Evolutionary conservation across 2,888 invertebrate genomes (phyloP), one percentile per base, ranked within the genome.

Genomic region (Neoaliturus tenellus): DNA sequence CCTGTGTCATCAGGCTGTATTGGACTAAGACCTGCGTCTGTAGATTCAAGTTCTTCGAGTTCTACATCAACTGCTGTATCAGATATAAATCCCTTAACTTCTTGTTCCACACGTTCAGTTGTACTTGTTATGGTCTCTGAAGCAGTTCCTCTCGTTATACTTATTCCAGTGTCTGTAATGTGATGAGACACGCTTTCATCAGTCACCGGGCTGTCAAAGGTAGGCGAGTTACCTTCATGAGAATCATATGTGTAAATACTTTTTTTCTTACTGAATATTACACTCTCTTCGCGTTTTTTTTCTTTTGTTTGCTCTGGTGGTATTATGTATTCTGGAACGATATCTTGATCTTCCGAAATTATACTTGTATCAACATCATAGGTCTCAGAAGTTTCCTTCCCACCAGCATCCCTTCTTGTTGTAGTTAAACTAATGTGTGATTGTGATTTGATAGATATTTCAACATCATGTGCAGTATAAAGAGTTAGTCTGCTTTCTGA

Each of bases 11-110:
- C 92, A 14, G 91, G 91, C 89, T 92, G 92, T 67, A 93, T 92
- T 1, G 93, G 92, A 88, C 92, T 92, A 78, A 93, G 88, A 4
- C 92, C 93, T 35, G 92, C 92, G 88, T 93, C 92, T 0, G 92
- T 92, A 41, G 92, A 88, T 88, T 93, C 92, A 71, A 90, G 90
- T 89, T 92, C 92, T 89, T 92, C 92, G 33, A 89, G 86, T 58
- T 90, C 89, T 44, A 90, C 89, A 85, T 90, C 90, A 31, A 90
- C 89, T 1, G 90, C 90, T 23, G 90, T 91, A 85, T 92, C 92
- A 0, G 92, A 92, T 48, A 90, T 89, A 83, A 91, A 91, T 87
- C 90, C 90, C 28, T 90, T 88, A 35, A 85, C 86, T 23, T 85
- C 86, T n/a, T 39, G 82, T 10, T 78, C 78, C 14, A 87, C 87